Conservation (phyloP, 2,888 invertebrate genomes). For the Copidosoma aretas region DNA sequence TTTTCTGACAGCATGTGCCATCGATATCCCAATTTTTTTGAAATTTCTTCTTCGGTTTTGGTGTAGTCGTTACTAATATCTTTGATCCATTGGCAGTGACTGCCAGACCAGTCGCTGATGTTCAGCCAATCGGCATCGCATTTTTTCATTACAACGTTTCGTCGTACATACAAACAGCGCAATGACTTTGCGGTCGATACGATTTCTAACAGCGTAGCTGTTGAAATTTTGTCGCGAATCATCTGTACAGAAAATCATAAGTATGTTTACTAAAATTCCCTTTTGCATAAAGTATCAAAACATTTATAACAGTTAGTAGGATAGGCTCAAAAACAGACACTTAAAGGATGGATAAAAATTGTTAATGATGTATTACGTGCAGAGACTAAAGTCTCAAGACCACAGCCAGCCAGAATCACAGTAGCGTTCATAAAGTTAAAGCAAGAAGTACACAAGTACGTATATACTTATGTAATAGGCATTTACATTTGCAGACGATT, state of each 20-base stretch:
- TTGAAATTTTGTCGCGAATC: conserved; percentile 78
- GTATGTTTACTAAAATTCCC: no score
- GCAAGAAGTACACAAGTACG: conserved; percentile 5
- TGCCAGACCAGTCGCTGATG: conserved; percentile 71
- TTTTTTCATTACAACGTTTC: conserved; percentile 75
- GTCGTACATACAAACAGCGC: conserved; percentile 70
- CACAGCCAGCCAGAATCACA: background rate
- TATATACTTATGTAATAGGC: conserved; percentile 5
- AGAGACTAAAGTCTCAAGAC: background rate
- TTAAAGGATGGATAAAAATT: background rate
- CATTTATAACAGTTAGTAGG: background rate
- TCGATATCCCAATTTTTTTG: conserved; percentile 70
- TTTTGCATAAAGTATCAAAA: background rate
- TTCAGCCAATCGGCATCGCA: conserved; percentile 72
- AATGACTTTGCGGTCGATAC: conserved; percentile 72
- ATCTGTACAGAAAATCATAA: conserved; percentile 62
- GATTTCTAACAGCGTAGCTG: conserved; percentile 76
- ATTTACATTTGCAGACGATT: background rate
- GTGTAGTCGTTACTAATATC: conserved; percentile 70
- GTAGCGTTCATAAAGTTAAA: no score
- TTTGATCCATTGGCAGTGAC: conserved; percentile 73
- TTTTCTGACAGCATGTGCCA: conserved; percentile 75
- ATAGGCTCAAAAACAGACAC: no score
- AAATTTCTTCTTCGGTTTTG: conserved; percentile 72
- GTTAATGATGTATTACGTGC: background rate